phyloP scores from a whole-genome alignment of 2,797 vertebrate genomes.

The Apogon talboti region DNA sequence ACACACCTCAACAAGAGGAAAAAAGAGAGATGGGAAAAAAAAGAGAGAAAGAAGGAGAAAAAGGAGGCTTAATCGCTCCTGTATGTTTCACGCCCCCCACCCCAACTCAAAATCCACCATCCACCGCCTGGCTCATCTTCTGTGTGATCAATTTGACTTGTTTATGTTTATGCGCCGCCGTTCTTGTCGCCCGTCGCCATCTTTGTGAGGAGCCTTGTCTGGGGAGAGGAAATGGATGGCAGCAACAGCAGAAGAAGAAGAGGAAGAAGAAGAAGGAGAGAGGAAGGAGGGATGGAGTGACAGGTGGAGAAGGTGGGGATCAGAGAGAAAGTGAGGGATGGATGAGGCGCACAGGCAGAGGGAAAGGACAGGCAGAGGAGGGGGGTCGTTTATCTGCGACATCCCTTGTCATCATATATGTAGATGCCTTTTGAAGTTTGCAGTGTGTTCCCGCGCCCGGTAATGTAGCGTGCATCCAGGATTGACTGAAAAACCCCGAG shows the following conservation, averaged over 20 bases:
- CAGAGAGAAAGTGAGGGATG: slow-evolving; percentile 36
- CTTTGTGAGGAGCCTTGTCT: slow-evolving; percentile 57
- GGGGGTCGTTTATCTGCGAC: slow-evolving; percentile 45
- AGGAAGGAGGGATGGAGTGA: slow-evolving; percentile 49
- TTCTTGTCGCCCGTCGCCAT: slow-evolving; percentile 63
- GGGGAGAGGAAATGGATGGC: slow-evolving; percentile 55
- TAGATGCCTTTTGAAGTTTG: slow-evolving; percentile 71
- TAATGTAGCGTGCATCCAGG: slow-evolving; percentile 26
- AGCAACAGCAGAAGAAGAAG: slow-evolving; percentile 8
- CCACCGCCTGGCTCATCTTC: slow-evolving; percentile 56
- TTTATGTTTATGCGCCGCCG: slow-evolving; percentile 69
- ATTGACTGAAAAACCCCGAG: slow-evolving; percentile 34
- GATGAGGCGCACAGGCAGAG: slow-evolving; percentile 31
- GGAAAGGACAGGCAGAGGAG: slow-evolving; percentile 42
- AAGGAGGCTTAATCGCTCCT: slow-evolving; percentile 66
- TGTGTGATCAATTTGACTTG: slow-evolving; percentile 76
- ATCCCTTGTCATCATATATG: slow-evolving; percentile 69
- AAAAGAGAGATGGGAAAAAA: slow-evolving; percentile 32
- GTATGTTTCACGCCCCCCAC: slow-evolving; percentile 36
- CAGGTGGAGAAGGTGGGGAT: slow-evolving; percentile 56
- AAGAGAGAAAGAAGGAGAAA: slow-evolving; percentile 46
- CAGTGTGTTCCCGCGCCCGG: slow-evolving; percentile 22
- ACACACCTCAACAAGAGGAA: slow-evolving; percentile 25
- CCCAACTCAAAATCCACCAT: slow-evolving; percentile 5
- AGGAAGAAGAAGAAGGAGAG: slow-evolving; percentile 7